Evolutionary conservation across 2,113 vertebrate species (phyloP), one percentile per base, ranked within the genome.

Genomic region (Thunnus thynnus): DNA sequence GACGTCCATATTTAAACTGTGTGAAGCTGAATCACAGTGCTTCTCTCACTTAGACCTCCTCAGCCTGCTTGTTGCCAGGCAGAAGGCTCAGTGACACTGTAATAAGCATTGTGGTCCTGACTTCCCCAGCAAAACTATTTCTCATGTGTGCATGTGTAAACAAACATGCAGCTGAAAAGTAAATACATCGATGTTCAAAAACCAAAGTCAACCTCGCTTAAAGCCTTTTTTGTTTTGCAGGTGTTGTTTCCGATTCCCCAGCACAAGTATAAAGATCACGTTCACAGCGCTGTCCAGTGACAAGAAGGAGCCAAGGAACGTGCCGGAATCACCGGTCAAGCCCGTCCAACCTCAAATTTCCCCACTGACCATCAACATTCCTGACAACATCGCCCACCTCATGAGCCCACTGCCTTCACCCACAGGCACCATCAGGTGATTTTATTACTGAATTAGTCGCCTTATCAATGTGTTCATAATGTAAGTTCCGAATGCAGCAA

Each of bases 251-350:
- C 96, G 98, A 87, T 99, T 99, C 91, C 98, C 98, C 82, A 99
- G 98, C 95, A 99, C 98, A 86, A 99, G 97, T 91, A 99, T 99
- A 95, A 99, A 99, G 96, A 98, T 99, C 91, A 99, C 97, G 1
- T 99, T 99, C 93, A 99, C 97, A 56, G 97, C 97, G 84, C 93
- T 99, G 86, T 96, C 96, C 94, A 97, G 88, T 57, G 97, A 97
- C 86, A 98, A 96, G 92, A 97, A 97, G 87, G 98, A 98, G 93
- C 95, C 96, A 83, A 97, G 96, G 95, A 98, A 97, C 92, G 95
- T 96, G 22, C 95, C 96, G 0, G 97, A 96, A 91, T 98, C 97
- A 56, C 98, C 97, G 8, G 96, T 98, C 88, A 97, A 99, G 87
- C 96, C 97, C 4, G 95, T 98, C 90, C 98, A 98, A 83, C 97